Evolutionary conservation across 2,113 vertebrate genomes (phyloP).

Genomic region (human): DNA sequence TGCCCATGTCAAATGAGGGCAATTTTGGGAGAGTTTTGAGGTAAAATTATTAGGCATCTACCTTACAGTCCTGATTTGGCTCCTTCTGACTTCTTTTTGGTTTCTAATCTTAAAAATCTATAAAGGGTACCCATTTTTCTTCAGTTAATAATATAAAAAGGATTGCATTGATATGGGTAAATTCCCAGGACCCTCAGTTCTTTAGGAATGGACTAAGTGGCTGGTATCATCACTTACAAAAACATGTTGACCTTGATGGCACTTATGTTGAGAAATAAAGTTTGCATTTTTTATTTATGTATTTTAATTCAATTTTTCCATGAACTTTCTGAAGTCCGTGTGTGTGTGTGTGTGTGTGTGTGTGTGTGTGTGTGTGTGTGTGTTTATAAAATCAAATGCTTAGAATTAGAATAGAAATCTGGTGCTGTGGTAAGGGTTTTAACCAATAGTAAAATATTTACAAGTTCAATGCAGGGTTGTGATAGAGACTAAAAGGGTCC

Average conservation of each 20-base stretch:
- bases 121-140: background rate
- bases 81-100: background rate
- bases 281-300: background rate
- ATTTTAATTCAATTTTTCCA: background rate
- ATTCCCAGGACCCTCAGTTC: background rate
- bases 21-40: background rate
- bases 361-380: background rate
- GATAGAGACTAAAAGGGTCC: background rate
- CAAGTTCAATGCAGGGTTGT: background rate
- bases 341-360: background rate
- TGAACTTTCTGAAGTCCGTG: background rate
- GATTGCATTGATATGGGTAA: background rate
- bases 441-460: background rate
- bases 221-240: background rate
- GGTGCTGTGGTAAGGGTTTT: background rate
- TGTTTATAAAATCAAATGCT: background rate
- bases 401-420: background rate
- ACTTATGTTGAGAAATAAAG: background rate
- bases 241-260: background rate
- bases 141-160: background rate
- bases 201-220: background rate
- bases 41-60: background rate
- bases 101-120: background rate
- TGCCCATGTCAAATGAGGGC: background rate
- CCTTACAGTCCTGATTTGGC: background rate